Conservation (phyloP, 2,113 vertebrate genomes). For the Tursiops truncatus region DNA sequence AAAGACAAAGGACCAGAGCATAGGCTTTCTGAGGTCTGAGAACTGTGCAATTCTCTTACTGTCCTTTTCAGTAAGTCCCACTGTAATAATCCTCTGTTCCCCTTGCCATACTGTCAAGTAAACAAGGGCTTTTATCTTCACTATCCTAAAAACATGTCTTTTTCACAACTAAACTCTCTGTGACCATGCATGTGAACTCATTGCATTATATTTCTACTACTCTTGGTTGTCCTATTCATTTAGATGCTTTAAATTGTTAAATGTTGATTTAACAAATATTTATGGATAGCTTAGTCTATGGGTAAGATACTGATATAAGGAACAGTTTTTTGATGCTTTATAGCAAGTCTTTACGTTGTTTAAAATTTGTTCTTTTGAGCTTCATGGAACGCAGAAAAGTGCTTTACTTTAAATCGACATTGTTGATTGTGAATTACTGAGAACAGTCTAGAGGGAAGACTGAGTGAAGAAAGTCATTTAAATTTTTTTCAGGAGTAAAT, state of each 20-base stretch:
- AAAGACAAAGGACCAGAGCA: background rate
- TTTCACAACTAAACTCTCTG: background rate
- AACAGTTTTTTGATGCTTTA: slow-evolving; percentile 8
- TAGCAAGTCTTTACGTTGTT: slow-evolving; percentile 57
- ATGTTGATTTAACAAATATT: background rate
- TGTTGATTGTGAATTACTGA: slow-evolving; percentile 57
- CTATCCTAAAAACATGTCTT: background rate
- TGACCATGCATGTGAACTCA: background rate
- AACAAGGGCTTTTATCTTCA: background rate
- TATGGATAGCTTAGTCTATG: background rate
- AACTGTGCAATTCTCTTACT: background rate
- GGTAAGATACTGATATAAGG: background rate
- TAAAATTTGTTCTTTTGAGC: slow-evolving; percentile 65
- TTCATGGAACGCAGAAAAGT: slow-evolving; percentile 46
- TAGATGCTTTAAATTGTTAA: slow-evolving; percentile 29
- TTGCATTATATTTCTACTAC: background rate
- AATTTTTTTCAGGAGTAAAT: slow-evolving; percentile 67
- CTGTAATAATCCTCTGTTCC: background rate
- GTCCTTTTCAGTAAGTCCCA: background rate
- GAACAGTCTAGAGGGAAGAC: slow-evolving; percentile 37
- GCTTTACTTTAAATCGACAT: slow-evolving; percentile 61
- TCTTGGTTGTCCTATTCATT: slow-evolving; percentile 19
- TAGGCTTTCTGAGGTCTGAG: background rate
- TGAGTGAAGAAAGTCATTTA: slow-evolving; percentile 57
- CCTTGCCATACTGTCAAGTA: background rate